Conservation (phyloP, 2,113 vertebrate species). For the Labeo rohita region DNA sequence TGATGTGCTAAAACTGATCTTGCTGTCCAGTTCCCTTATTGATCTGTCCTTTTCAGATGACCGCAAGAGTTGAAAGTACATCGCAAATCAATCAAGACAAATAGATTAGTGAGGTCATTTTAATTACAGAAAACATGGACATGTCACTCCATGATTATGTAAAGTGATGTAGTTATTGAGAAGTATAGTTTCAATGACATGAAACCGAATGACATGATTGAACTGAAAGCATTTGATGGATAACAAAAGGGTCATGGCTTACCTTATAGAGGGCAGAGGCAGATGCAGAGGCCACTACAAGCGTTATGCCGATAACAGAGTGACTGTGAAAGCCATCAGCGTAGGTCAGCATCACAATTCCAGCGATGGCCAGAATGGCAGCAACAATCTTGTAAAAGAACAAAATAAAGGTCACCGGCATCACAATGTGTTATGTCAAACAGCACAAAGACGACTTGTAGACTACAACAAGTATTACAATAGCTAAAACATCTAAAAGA, state of each 20-base stretch:
- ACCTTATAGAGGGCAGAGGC: slow-evolving; percentile 97
- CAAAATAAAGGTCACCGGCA: slow-evolving; percentile 41
- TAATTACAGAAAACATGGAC: slow-evolving; percentile 27
- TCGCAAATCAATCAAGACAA: background rate
- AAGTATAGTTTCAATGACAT: background rate
- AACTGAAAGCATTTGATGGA: background rate
- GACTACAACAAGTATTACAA: background rate
- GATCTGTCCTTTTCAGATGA: slow-evolving; percentile 14
- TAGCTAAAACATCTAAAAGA: too few species aligned
- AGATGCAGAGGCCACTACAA: slow-evolving; percentile 94
- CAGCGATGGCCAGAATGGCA: slow-evolving; percentile 95
- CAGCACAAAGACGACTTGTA: background rate
- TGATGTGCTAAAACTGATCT: slow-evolving; percentile 43
- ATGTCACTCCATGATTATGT: background rate
- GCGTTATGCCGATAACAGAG: slow-evolving; percentile 92
- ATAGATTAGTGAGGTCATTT: slow-evolving; percentile 13
- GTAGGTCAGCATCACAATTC: slow-evolving; percentile 98
- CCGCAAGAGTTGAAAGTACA: background rate
- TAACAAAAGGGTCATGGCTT: slow-evolving; percentile 31
- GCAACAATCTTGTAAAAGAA: slow-evolving; percentile 86
- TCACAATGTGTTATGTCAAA: background rate
- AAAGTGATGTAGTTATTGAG: background rate
- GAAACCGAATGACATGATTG: background rate
- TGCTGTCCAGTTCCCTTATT: slow-evolving; percentile 42
- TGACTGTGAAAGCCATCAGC: slow-evolving; percentile 97